Percentiles rank a stretch among this genome's conserved stretches.
These are phyloP conservation scores for Leptoteleia sp. DNA, from an alignment of 1,140 invertebrate species.

Conservation along the genomic window DNA sequence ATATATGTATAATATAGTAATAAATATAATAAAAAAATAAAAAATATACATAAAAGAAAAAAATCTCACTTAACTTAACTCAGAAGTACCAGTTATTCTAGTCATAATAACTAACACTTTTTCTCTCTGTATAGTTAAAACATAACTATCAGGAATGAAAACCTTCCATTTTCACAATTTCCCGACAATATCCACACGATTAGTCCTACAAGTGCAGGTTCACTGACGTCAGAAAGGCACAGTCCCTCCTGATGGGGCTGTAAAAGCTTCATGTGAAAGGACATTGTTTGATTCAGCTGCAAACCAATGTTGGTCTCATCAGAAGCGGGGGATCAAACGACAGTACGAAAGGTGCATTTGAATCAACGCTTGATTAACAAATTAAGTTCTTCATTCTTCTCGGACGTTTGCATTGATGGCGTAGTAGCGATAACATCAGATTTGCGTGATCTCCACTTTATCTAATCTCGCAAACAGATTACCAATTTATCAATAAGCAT, in stretches of 20 bases:
- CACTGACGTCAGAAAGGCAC: conserved; percentile 59
- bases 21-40: too few relatives aligned
- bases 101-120: too few relatives aligned
- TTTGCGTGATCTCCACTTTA: conserved; percentile 69
- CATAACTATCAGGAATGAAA: not conserved
- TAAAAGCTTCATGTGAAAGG: conserved; percentile 81
- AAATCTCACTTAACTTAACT: too few relatives aligned
- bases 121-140: not conserved
- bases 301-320: conserved; percentile 62
- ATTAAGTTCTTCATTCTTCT: conserved; percentile 79
- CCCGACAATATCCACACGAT: conserved; percentile 41
- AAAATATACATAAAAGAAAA: too few relatives aligned
- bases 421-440: conserved; percentile 66
- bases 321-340: conserved; percentile 64
- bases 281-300: conserved; percentile 81
- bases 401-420: conserved; percentile 64
- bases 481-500: conserved; percentile 1
- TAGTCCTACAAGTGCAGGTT: conserved; percentile 62
- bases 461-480: conserved; percentile 25
- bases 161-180: conserved; percentile 40
- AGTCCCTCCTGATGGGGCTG: conserved; percentile 71
- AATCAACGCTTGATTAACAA: conserved; percentile 80
- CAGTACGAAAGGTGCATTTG: conserved; percentile 78
- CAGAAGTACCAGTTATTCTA: too few relatives aligned
- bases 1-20: too few relatives aligned